phyloP scores from a whole-genome alignment of 2,113 vertebrate species.

The Lepisosteus osseus region DNA sequence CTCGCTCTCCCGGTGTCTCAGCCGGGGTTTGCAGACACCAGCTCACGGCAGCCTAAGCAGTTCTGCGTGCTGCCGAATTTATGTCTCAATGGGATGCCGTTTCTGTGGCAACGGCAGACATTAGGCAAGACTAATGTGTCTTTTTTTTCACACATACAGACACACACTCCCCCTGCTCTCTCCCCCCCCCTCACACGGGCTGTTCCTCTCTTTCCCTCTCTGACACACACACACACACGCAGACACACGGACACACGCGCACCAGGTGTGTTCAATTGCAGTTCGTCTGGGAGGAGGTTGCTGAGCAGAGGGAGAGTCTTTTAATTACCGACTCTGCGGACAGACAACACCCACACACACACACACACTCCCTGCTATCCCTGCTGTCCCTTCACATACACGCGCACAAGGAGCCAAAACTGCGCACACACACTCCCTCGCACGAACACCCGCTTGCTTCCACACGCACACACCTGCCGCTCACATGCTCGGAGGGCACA shows the following conservation, averaged over 20 bases:
- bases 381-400: no score
- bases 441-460: no score
- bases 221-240: not conserved
- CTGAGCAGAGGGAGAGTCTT: no score
- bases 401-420: no score
- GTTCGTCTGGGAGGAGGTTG: no score
- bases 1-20: conserved; percentile 1
- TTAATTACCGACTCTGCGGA: no score
- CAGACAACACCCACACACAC: not conserved
- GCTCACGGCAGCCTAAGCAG: conserved; percentile 23
- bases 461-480: conserved; percentile 14
- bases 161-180: not conserved
- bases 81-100: conserved; percentile 57
- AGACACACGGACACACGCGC: no score
- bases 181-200: not conserved
- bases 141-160: conserved; percentile 39
- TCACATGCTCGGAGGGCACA: conserved; percentile 9
- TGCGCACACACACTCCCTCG: no score
- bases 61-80: conserved; percentile 42
- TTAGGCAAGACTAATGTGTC: conserved; percentile 62
- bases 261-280: no score
- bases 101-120: conserved; percentile 66
- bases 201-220: no score
- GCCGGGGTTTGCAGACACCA: not conserved
- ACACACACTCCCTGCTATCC: not conserved